A percentile compares a stretch with the other conserved stretches of the same genome.
phyloP scores from a whole-genome alignment of 2,888 invertebrate species.

The Limnephilus marmoratus region DNA sequence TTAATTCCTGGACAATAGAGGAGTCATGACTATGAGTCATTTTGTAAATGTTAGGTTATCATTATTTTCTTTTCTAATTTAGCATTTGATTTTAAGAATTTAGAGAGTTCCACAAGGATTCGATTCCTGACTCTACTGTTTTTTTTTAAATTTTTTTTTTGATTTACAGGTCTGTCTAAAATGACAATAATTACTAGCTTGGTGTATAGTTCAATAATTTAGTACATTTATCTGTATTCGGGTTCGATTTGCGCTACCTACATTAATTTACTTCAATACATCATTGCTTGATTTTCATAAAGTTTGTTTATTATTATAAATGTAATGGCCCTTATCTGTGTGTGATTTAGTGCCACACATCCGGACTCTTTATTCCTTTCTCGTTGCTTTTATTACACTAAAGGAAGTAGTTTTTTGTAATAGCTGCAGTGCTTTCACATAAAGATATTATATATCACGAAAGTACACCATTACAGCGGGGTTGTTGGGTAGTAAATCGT shows the following conservation, averaged over 20 bases:
- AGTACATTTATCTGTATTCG: not conserved
- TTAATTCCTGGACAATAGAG: not conserved
- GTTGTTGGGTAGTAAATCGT: not conserved
- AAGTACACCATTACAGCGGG: not conserved
- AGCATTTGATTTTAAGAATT: not conserved
- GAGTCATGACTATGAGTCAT: too few species aligned
- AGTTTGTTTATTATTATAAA: not conserved
- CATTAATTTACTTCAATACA: too few species aligned
- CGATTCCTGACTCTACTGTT: not conserved
- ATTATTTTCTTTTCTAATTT: not conserved
- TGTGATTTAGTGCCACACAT: not conserved
- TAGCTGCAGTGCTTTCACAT: not conserved
- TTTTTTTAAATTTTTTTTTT: not conserved
- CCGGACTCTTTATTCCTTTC: not conserved
- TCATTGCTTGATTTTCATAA: not conserved
- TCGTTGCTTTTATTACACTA: not conserved
- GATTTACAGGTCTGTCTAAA: too few species aligned
- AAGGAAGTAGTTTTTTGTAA: not conserved
- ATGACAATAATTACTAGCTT: too few species aligned
- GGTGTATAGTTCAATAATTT: too few species aligned
- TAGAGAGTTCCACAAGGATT: not conserved
- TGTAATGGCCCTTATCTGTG: not conserved
- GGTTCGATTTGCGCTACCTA: not conserved
- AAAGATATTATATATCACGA: too few species aligned
- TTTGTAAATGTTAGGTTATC: too few species aligned